These are phyloP conservation scores for Nylanderia fulva DNA, from an alignment of 1,140 invertebrate genomes.

Conservation along the genomic window DNA sequence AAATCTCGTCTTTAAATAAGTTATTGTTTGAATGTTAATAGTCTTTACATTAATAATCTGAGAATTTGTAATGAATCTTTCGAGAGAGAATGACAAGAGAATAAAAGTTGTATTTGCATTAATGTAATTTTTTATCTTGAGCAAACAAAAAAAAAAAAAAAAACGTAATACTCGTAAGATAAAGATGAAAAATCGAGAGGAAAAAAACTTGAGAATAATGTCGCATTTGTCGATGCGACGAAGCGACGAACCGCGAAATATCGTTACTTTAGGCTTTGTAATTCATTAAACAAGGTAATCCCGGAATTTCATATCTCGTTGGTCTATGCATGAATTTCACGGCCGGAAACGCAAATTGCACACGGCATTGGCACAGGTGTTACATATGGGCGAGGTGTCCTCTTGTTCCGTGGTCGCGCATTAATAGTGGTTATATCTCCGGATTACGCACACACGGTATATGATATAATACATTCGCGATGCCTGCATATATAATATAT, in stretches of 20 bases:
- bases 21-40: constrained; percentile 1
- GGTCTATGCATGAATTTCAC: constrained; percentile 1
- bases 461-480: not conserved
- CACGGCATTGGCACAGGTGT: not conserved
- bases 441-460: constrained; percentile 15
- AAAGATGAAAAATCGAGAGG: not conserved
- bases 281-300: not conserved
- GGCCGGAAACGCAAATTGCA: constrained; percentile 11
- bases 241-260: not conserved
- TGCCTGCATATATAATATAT: not conserved
- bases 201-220: not conserved
- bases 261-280: constrained; percentile 6
- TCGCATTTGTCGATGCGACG: not conserved
- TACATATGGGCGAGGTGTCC: not conserved
- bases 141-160: too few species aligned
- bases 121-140: constrained; percentile 15
- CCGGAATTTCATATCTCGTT: not conserved
- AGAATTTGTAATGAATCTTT: constrained; percentile 10
- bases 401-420: not conserved
- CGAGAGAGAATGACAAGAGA: not conserved
- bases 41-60: not conserved
- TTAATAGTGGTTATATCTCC: not conserved
- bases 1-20: not conserved
- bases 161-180: not conserved
- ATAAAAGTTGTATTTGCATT: constrained; percentile 13